A percentile compares a stretch with the other conserved stretches of the same genome.
These are phyloP conservation scores for Latrodectus elegans DNA, from an alignment of 2,888 invertebrate species.

Conservation along the genomic window DNA sequence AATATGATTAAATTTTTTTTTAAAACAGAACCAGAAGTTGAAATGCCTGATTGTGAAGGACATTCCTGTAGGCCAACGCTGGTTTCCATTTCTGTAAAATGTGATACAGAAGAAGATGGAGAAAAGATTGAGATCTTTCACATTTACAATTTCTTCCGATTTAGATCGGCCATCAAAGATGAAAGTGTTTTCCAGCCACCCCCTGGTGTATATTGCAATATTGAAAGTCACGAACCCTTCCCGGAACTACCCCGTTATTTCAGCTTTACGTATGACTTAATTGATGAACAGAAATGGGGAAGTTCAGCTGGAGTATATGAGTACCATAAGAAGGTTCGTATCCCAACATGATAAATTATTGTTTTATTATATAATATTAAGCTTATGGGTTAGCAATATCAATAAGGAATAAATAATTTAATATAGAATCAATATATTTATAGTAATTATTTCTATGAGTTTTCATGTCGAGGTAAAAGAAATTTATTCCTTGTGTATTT, in stretches of 20 bases:
- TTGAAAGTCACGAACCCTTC: not conserved
- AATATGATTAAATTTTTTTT: not conserved
- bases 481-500: too few species aligned
- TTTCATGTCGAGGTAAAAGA: too few species aligned
- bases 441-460: too few species aligned
- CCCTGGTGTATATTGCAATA: conserved; percentile 21
- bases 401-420: too few species aligned
- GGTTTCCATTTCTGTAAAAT: conserved; percentile 17
- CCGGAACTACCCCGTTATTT: conserved; percentile 42
- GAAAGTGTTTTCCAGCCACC: conserved; percentile 32
- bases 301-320: not conserved
- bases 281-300: not conserved
- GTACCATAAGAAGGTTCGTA: conserved; percentile 34
- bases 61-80: conserved; percentile 14
- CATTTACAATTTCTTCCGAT: conserved; percentile 30
- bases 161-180: conserved; percentile 8
- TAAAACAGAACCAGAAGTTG: conserved; percentile 25
- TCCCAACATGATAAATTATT: not conserved
- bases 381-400: too few species aligned
- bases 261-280: conserved; percentile 46
- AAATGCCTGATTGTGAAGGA: conserved; percentile 16
- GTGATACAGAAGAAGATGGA: not conserved
- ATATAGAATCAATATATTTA: too few species aligned
- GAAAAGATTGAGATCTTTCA: not conserved
- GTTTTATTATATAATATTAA: too few species aligned